A percentile compares a stretch with the other conserved stretches of the same genome.
phyloP scores from a whole-genome alignment of 2,113 vertebrate genomes.

The cat (Felis catus) region DNA sequence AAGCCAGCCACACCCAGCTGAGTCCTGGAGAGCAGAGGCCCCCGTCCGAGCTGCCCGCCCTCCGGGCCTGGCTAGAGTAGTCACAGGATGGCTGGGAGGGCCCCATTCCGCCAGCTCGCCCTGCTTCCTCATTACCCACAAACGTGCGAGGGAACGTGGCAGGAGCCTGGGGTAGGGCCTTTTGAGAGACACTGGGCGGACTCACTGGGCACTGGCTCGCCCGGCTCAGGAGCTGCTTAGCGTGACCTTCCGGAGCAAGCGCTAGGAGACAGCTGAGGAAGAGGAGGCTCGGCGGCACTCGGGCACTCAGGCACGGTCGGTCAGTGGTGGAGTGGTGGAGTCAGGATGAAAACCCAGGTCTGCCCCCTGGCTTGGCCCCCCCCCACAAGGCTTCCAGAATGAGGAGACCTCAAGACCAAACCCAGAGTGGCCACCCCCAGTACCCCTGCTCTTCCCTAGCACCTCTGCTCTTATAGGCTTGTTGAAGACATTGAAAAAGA shows the following conservation, averaged over 20 bases:
- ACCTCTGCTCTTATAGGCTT: background rate
- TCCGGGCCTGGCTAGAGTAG: background rate
- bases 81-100: background rate
- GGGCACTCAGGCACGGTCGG: background rate
- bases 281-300: background rate
- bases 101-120: background rate
- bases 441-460: background rate
- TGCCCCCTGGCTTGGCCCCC: background rate
- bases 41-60: background rate
- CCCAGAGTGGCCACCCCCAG: background rate
- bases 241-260: background rate
- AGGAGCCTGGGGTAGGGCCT: background rate
- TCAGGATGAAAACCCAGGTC: background rate
- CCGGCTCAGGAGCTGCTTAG: background rate
- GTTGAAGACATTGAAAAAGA: background rate
- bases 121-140: background rate
- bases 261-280: background rate
- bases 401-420: background rate
- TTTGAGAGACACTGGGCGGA: background rate
- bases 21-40: conserved; percentile 17
- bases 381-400: background rate
- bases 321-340: background rate
- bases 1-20: background rate
- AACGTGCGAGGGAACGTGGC: background rate
- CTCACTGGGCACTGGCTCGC: background rate